Base-by-base conservation (phyloP, 2,888 invertebrate species). In the Augochlorella aurata region DNA sequence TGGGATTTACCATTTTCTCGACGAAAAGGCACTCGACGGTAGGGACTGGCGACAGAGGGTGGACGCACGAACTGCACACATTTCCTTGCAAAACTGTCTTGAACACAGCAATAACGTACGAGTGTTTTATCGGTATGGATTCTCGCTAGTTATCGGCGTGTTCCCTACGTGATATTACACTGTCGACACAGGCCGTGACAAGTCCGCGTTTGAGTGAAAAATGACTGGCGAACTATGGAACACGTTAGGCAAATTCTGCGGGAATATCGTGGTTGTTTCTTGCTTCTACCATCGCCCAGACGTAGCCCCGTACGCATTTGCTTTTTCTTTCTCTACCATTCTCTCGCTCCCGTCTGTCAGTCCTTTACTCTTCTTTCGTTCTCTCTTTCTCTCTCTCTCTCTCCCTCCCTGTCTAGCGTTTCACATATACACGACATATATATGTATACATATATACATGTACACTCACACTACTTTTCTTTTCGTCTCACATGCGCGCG, bases 211-310 rank as follows among this genome's bases (percentile, higher is more conserved):
- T 69, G 47, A 58, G 66, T 66, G 58, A 74, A 77, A 81, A 84
- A 73, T 70, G 74, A 78, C 69, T 86, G 7, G 54, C 21, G 21
- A 1, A 58, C 77, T 38, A 18, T 69, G 63, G 76, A 75, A 63
- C 80, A 79, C 75, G 80, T 75, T 74, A 70, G 78, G 65, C 61
- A 69, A 84, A 87, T 86, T 87, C 82, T 79, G 85, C 88, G 87
- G 83, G 85, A 86, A 85, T 75, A 70, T 83, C 65, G 68, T 72
- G 65, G 65, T 50, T 70, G 72, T 77, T 73, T 76, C 74, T 82
- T 69, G 50, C 69, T 75, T 61, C 47, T 78, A 73, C 58, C 63
- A 38, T 68, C 50, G 50, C n/a, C 44, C 65, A 44, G 65, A 9
- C 5, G 12, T 65, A 38, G n/a, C 18, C 5, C 65, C 79, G 72